Percentiles rank a stretch among this genome's conserved stretches.
Conservation (phyloP, 2,888 invertebrate genomes). For the Eubasilissa splendida region DNA sequence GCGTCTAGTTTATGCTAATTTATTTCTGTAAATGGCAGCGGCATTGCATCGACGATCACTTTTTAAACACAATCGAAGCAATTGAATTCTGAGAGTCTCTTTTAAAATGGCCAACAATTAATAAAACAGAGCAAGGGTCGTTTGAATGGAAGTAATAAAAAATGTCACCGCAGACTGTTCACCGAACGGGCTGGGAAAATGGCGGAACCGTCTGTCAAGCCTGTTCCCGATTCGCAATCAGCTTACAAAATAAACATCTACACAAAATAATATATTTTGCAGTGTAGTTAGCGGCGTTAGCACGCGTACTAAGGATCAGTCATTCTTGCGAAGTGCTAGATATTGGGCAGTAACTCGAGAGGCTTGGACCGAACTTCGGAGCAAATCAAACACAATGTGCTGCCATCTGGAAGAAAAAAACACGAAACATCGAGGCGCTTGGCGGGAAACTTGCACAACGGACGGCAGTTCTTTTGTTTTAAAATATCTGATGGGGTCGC, state of each 20-base stretch:
- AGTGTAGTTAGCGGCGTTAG: no score
- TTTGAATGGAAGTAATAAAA: conserved; percentile 44
- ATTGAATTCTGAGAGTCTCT: conserved; percentile 29
- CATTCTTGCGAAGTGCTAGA: no score
- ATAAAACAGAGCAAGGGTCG: conserved; percentile 44
- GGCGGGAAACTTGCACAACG: conserved; percentile 24
- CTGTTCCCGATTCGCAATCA: neutral
- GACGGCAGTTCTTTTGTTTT: conserved; percentile 28
- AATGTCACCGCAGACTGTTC: conserved; percentile 40
- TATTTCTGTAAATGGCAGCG: conserved; percentile 6
- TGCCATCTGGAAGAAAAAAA: conserved; percentile 37
- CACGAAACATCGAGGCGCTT: conserved; percentile 2
- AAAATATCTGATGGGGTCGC: conserved; percentile 8
- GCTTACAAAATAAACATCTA: no score
- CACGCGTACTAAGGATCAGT: no score
- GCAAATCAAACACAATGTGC: conserved; percentile 39
- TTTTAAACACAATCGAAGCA: conserved; percentile 29
- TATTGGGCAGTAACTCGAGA: neutral
- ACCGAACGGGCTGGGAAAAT: conserved; percentile 32
- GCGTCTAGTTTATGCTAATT: no score
- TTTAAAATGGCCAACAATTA: conserved; percentile 47
- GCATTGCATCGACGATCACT: conserved; percentile 21
- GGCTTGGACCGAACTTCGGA: conserved; percentile 15
- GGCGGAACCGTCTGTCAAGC: conserved; percentile 26
- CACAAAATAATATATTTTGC: no score